Evolutionary conservation across 2,113 vertebrate genomes (phyloP).

Genomic region (Hylia prasina): DNA sequence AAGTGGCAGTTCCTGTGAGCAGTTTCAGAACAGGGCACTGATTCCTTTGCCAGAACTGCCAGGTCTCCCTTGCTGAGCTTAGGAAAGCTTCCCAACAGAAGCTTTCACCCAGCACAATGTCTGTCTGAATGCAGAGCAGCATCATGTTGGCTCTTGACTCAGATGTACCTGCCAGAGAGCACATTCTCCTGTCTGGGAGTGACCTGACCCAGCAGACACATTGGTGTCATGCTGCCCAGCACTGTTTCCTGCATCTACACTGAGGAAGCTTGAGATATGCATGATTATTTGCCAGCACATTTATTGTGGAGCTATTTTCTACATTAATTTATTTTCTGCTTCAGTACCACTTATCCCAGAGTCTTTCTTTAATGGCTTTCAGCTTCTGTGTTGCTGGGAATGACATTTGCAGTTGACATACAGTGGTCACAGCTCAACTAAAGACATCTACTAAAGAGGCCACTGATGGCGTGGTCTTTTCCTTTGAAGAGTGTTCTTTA

Average conservation of each 20-base stretch:
- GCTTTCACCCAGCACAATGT: fast-evolving
- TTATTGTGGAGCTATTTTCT: background rate
- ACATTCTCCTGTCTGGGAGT: background rate
- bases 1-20: background rate
- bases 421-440: background rate
- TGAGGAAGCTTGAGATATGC: background rate
- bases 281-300: background rate
- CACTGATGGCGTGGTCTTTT: background rate
- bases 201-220: background rate
- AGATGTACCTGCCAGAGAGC: background rate
- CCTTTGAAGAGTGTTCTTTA: background rate
- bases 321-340: background rate
- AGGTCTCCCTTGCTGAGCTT: background rate
- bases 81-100: background rate
- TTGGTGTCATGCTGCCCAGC: background rate
- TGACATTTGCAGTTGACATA: background rate
- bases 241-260: background rate
- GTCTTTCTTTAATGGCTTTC: background rate
- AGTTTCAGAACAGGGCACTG: background rate
- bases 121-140: background rate
- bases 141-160: background rate
- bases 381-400: background rate
- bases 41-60: background rate
- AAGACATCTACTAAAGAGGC: too few relatives aligned
- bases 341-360: background rate